Percentiles rank a stretch among this genome's conserved stretches.
These are phyloP conservation scores for Drosophila mayaguana DNA, from an alignment of 2,888 invertebrate species.

Conservation along the genomic window DNA sequence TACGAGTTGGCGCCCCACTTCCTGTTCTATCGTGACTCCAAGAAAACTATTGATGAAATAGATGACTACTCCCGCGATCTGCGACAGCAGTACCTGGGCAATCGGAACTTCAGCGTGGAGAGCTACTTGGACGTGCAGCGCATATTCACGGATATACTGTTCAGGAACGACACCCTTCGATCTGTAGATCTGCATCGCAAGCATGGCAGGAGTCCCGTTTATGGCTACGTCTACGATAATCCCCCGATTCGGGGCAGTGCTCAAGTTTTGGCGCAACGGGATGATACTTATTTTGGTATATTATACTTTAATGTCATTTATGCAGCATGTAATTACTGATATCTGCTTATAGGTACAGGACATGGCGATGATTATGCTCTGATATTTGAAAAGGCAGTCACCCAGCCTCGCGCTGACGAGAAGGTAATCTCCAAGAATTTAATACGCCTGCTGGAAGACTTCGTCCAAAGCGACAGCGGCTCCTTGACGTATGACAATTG, in stretches of 20 bases:
- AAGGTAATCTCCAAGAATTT: constrained; percentile 60
- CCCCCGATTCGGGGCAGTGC: constrained; percentile 18
- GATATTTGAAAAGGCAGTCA: constrained; percentile 53
- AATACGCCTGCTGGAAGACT: constrained; percentile 70
- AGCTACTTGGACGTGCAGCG: constrained; percentile 84
- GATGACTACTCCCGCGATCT: constrained; percentile 23
- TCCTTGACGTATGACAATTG: constrained; percentile 65
- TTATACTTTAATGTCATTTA: not conserved
- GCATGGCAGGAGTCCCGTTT: constrained; percentile 29
- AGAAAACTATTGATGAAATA: constrained; percentile 21
- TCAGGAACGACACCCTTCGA: constrained; percentile 87
- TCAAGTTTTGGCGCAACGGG: constrained; percentile 83
- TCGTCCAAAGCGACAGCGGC: constrained; percentile 38
- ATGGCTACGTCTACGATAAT: constrained; percentile 87
- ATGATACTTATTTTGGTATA: constrained; percentile 86
- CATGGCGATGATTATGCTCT: constrained; percentile 77
- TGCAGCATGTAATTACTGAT: not conserved
- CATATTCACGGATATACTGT: constrained; percentile 89
- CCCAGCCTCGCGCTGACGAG: constrained; percentile 44
- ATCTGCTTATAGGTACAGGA: constrained; percentile 60
- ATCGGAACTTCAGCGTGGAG: constrained; percentile 83
- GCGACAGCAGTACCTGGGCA: constrained; percentile 27
- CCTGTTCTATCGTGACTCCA: constrained; percentile 28
- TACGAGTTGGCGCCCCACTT: constrained; percentile 36
- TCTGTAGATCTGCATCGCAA: constrained; percentile 85